Base-by-base conservation (phyloP, 1,140 invertebrate genomes). In the Tetranychus cinnabarinus region DNA sequence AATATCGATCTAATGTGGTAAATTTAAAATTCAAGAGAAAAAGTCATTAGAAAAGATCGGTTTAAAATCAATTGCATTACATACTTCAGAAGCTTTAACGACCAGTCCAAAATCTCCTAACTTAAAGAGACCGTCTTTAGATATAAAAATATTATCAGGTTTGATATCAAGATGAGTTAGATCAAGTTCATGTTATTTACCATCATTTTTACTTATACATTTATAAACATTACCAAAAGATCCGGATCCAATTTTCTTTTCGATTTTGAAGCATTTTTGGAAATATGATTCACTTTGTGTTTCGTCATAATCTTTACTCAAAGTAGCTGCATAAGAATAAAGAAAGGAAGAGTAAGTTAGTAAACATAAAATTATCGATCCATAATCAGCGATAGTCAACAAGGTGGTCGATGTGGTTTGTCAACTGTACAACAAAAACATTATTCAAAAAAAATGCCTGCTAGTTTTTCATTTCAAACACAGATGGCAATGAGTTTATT, bases 91-190 rank as follows among this genome's bases (percentile, higher is more conserved):
- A 12, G 82, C 66, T 68, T 83, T 80, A 31, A 81, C 68, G n/a
- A 83, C 76, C 13, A 85, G 70, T 13, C 83, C 83, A 73, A 85
- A 84, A 71, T 85, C 83, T 39, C 80, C 81, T 35, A 85, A 70
- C 69, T 85, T 85, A 67, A 79, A 84, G 1, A 75, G 62, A 62
- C 73, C 62, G 59, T 66, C 48, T 74, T 76, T 64, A 47, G 78
- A 75, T 46, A 78, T 72, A 64, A 84, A 77, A 56, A 85, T 83
- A 72, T 85, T 85, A 35, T 82, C 82, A 59, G 82, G 78, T 72
- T 85, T 85, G 35, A 85, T 82, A 69, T 85, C 83, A 70, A 84
- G 75, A 69, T 85, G 83, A 47, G 84, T 75, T 45, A 83, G 71
- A 69, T 81, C 75, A 52, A 78, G 72, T 60, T 78, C 76, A 70